Conservation (phyloP, 2,888 invertebrate genomes). For the Rotaria sp. region DNA sequence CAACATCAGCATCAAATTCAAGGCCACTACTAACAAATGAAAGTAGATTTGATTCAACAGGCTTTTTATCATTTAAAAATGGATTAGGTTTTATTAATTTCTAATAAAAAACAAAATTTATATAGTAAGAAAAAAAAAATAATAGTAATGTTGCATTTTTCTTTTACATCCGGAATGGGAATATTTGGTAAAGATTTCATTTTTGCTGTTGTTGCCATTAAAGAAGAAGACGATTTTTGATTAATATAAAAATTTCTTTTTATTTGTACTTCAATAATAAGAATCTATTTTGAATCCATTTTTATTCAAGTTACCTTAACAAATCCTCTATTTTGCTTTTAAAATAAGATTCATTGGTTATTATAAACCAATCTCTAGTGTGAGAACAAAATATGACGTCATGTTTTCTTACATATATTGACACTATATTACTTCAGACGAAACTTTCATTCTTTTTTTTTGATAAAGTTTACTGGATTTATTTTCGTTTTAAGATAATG, state of each 20-base stretch:
- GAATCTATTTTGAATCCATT: not conserved
- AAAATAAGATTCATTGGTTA: not conserved
- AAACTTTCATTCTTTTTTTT: too few relatives aligned
- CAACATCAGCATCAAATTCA: not conserved
- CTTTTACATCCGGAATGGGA: not conserved
- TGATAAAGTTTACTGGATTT: not conserved
- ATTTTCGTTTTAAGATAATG: not conserved
- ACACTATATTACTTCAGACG: too few relatives aligned
- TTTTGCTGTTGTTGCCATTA: not conserved
- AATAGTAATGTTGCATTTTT: not conserved
- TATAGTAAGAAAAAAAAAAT: not conserved
- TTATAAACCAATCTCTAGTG: not conserved
- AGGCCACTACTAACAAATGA: slow-evolving; percentile 21
- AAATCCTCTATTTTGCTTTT: not conserved
- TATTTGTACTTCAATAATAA: not conserved
- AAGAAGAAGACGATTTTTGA: not conserved
- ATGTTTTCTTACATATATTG: not conserved
- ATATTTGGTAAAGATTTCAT: not conserved
- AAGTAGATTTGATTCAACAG: not conserved
- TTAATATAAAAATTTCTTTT: not conserved
- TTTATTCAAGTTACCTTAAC: not conserved
- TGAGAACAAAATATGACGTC: not conserved
- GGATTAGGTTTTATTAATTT: slow-evolving; percentile 8
- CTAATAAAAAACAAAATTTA: not conserved
- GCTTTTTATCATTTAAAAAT: not conserved